phyloP scores from a whole-genome alignment of 2,888 invertebrate genomes.

The Dromius quadrimaculatus region DNA sequence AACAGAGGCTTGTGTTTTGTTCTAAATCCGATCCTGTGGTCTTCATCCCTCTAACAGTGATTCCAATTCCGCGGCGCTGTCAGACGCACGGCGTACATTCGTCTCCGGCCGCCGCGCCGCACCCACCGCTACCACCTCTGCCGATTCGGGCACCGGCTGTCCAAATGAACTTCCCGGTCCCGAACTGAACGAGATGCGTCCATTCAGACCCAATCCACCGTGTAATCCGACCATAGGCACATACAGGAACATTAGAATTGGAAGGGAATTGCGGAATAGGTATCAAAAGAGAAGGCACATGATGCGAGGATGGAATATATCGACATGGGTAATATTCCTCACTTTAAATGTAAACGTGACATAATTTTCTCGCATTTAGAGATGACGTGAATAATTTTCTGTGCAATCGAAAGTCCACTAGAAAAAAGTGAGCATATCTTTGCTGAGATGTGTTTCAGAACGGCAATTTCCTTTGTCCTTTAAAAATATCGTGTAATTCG shows the following conservation, averaged over 20 bases:
- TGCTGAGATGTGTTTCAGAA: too few species aligned
- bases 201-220: conserved; percentile 52
- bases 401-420: too few species aligned
- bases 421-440: too few species aligned
- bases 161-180: conserved; percentile 49
- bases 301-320: too few species aligned
- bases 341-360: too few species aligned
- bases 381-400: too few species aligned
- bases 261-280: too few species aligned
- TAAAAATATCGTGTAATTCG: conserved; percentile 4
- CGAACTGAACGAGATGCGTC: conserved; percentile 46
- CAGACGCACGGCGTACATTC: conserved; percentile 33
- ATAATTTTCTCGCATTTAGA: too few species aligned
- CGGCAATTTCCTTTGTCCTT: conserved; percentile 7
- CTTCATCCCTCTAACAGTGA: neutral
- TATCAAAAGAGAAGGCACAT: too few species aligned
- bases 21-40: neutral
- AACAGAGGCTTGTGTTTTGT: too few species aligned
- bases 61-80: conserved; percentile 48
- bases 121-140: neutral
- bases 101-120: conserved; percentile 6
- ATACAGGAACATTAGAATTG: too few species aligned
- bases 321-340: too few species aligned
- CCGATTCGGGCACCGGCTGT: conserved; percentile 46
- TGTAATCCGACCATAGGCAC: conserved; percentile 48